phyloP scores from a whole-genome alignment of 2,888 invertebrate species.

The Smittia sp. region DNA sequence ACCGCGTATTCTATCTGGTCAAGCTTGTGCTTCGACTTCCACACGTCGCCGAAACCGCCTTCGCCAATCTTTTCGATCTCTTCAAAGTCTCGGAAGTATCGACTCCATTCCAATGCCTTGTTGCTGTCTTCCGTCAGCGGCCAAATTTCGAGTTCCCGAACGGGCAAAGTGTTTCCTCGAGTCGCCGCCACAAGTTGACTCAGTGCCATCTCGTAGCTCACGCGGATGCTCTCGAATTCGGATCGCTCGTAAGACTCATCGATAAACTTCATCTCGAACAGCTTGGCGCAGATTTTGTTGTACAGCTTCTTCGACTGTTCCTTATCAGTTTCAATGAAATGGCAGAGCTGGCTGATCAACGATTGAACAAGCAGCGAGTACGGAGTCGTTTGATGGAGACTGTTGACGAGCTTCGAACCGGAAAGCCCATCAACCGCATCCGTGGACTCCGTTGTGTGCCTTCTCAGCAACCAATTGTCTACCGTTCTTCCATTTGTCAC shows the following conservation, averaged over 20 bases:
- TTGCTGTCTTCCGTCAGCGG: constrained; percentile 53
- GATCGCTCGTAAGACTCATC: constrained; percentile 67
- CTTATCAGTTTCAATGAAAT: constrained; percentile 62
- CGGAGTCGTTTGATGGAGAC: neutral
- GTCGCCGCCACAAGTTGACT: constrained; percentile 63
- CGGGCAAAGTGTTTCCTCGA: constrained; percentile 57
- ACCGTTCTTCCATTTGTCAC: neutral
- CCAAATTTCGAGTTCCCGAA: constrained; percentile 56
- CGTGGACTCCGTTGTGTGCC: neutral
- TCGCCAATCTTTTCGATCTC: constrained; percentile 67
- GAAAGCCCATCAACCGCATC: constrained; percentile 15
- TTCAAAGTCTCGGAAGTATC: constrained; percentile 68
- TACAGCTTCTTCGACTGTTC: constrained; percentile 61
- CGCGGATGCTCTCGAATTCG: constrained; percentile 68
- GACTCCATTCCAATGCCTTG: constrained; percentile 61
- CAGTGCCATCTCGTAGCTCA: constrained; percentile 65
- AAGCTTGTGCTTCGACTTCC: constrained; percentile 68
- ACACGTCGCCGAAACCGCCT: constrained; percentile 77
- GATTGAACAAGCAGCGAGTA: constrained; percentile 63
- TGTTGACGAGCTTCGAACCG: neutral
- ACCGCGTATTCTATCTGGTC: constrained; percentile 77
- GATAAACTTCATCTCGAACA: constrained; percentile 66
- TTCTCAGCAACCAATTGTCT: neutral
- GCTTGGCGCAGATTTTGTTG: constrained; percentile 64
- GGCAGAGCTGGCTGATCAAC: constrained; percentile 66